Conservation (phyloP, 2,113 vertebrate species). For the Pituophis catenifer region DNA sequence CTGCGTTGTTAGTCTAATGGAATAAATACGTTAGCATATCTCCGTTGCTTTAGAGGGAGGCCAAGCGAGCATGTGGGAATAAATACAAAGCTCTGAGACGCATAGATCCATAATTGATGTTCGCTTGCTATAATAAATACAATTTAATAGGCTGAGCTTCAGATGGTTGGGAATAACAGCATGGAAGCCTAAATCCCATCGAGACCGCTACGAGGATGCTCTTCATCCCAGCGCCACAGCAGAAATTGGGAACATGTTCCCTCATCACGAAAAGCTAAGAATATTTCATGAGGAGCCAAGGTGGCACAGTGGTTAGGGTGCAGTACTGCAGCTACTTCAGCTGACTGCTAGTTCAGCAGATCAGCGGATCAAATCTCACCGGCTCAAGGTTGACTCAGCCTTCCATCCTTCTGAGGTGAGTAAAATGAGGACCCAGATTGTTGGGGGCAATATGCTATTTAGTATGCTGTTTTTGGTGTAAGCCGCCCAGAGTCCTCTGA, state of each 20-base stretch:
- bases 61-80: background rate
- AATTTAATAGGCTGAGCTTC: constrained; percentile 17
- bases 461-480: no score
- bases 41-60: background rate
- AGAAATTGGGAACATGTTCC: background rate
- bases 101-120: constrained; percentile 26
- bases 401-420: no score
- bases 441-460: no score
- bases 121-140: constrained; percentile 33
- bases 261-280: background rate
- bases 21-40: background rate
- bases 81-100: constrained; percentile 8
- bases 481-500: no score
- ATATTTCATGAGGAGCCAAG: no score
- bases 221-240: background rate
- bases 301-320: no score
- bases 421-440: no score
- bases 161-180: constrained; percentile 13
- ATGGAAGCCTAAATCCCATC: background rate
- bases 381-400: no score
- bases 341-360: no score
- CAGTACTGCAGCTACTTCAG: no score
- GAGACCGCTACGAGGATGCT: constrained; percentile 19
- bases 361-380: no score
- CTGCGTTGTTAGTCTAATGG: rapidly evolving